Evolutionary conservation across 1,140 invertebrate genomes (phyloP).

Genomic region (Caenorhabditis elegans): DNA sequence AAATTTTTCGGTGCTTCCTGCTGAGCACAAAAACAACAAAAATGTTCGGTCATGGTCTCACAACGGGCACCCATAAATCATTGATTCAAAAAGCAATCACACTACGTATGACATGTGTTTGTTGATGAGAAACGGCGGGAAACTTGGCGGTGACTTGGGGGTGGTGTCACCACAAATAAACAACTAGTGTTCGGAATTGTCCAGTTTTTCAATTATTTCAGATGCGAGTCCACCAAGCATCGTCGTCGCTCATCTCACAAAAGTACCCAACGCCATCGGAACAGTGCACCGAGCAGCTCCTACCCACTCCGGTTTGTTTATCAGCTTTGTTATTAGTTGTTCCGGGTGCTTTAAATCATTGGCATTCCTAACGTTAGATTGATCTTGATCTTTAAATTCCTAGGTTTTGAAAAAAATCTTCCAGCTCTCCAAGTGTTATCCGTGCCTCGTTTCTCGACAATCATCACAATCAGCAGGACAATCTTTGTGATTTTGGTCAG

Average conservation of each 20-base stretch:
- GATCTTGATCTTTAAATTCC: too few species aligned
- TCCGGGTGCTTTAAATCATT: too few species aligned
- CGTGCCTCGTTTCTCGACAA: constrained; percentile 3
- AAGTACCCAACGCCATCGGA: constrained; percentile 33
- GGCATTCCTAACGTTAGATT: too few species aligned
- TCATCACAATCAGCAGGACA: constrained; percentile 19
- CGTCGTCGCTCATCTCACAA: constrained; percentile 36
- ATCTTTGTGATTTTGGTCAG: constrained; percentile 11
- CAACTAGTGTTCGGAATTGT: neutral
- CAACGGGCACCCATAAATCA: neutral
- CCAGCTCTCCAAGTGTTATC: constrained; percentile 8
- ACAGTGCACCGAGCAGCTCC: constrained; percentile 40
- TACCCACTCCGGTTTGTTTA: constrained; percentile 34
- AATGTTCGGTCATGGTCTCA: neutral
- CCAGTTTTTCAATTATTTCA: neutral
- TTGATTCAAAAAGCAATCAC: neutral
- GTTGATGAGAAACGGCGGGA: neutral
- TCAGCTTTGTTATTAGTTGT: neutral
- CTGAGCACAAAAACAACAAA: too few species aligned
- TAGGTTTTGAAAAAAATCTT: too few species aligned
- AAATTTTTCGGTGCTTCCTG: too few species aligned
- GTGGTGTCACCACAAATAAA: neutral
- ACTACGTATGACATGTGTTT: neutral
- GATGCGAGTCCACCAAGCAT: constrained; percentile 38
- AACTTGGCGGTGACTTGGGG: neutral